Percentiles rank a stretch among this genome's conserved stretches.
These are phyloP conservation scores for Teleogryllus occipitalis DNA, from an alignment of 1,140 invertebrate species.

Conservation along the genomic window DNA sequence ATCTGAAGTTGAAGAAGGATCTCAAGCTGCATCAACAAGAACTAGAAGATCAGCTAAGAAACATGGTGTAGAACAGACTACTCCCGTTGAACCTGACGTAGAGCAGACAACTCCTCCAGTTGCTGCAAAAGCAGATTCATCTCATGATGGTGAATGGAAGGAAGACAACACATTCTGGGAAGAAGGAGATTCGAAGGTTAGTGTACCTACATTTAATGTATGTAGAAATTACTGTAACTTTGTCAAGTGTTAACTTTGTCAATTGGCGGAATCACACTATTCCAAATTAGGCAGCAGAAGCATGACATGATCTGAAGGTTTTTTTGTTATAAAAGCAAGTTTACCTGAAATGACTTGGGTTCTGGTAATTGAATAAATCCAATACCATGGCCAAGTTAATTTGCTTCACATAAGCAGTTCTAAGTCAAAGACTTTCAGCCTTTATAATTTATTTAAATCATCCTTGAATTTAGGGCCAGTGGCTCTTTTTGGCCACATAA, in stretches of 20 bases:
- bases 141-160: conserved; percentile 13
- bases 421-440: too few relatives aligned
- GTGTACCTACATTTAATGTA: not conserved
- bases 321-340: not conserved
- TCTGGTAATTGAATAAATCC: not conserved
- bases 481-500: too few relatives aligned
- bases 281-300: not conserved
- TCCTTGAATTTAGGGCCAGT: too few relatives aligned
- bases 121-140: not conserved
- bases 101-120: not conserved
- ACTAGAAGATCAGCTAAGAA: not conserved
- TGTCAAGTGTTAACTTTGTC: not conserved
- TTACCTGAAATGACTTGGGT: not conserved
- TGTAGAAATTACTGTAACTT: too few relatives aligned
- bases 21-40: not conserved
- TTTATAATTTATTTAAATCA: too few relatives aligned
- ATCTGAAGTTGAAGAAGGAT: conserved; percentile 24
- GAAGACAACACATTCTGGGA: conserved; percentile 19
- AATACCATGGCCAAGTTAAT: not conserved
- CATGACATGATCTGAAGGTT: not conserved
- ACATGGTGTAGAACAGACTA: not conserved
- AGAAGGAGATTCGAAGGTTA: conserved; percentile 10
- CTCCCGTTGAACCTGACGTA: too few relatives aligned
- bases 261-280: not conserved
- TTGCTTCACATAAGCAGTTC: too few relatives aligned